A percentile compares a stretch with the other conserved stretches of the same genome.
These are phyloP conservation scores for Netelia virgata DNA, from an alignment of 2,888 invertebrate species.

Conservation along the genomic window DNA sequence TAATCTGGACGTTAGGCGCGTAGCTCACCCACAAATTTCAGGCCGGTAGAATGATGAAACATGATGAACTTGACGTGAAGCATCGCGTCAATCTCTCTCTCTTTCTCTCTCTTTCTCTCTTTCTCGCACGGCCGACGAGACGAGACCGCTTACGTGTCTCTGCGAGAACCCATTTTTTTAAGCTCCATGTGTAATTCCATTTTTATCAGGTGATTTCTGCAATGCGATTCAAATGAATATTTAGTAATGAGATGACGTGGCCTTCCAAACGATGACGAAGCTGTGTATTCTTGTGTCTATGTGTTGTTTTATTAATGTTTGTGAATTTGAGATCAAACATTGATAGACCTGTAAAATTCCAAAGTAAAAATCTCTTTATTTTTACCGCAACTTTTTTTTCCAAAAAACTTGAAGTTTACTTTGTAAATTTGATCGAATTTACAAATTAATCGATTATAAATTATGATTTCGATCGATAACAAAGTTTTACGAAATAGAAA, in stretches of 20 bases:
- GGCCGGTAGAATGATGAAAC: slow-evolving; percentile 82
- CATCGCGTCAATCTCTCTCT: slow-evolving; percentile 49
- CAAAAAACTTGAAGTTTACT: background rate
- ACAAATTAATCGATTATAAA: too few species aligned
- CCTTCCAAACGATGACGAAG: slow-evolving; percentile 74
- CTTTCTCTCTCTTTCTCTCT: slow-evolving; percentile 55
- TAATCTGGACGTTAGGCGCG: slow-evolving; percentile 83
- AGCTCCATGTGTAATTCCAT: slow-evolving; percentile 48
- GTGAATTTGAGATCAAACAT: background rate
- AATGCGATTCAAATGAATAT: slow-evolving; percentile 84
- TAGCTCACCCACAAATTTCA: slow-evolving; percentile 80
- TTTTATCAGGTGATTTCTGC: slow-evolving; percentile 77
- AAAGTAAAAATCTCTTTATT: background rate
- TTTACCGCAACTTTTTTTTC: too few species aligned
- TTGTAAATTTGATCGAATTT: background rate
- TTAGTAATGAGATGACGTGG: slow-evolving; percentile 79
- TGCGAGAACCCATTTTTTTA: slow-evolving; percentile 72
- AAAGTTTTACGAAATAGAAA: background rate
- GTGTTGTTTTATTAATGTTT: background rate
- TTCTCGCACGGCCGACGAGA: slow-evolving; percentile 32
- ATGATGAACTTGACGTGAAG: slow-evolving; percentile 77
- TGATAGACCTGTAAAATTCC: background rate
- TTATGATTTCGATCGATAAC: too few species aligned
- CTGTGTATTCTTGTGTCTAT: slow-evolving; percentile 60
- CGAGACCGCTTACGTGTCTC: slow-evolving; percentile 34